phyloP scores from a whole-genome alignment of 2,888 invertebrate genomes.

The Tigriopus californicus region DNA sequence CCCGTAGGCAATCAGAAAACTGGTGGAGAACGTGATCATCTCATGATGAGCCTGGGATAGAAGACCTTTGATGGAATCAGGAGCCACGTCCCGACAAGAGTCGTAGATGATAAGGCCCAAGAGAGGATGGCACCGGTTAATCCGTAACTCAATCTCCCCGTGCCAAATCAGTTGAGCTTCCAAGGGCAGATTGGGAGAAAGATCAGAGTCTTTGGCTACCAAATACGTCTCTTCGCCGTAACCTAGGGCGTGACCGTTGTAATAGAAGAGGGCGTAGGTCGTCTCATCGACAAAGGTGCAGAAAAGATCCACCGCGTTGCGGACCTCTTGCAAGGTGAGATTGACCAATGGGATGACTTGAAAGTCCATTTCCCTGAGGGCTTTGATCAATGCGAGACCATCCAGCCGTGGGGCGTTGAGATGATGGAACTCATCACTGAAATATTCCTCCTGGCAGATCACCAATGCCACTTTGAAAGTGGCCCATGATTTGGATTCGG shows the following conservation, averaged over 20 bases:
- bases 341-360: slow-evolving; percentile 8
- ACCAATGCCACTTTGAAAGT: slow-evolving; percentile 13
- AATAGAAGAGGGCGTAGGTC: slow-evolving; percentile 13
- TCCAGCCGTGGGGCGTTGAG: slow-evolving; percentile 6
- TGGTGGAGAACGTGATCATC: not conserved
- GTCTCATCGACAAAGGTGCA: slow-evolving; percentile 11
- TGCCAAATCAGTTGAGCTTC: slow-evolving; percentile 2
- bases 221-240: slow-evolving; percentile 7
- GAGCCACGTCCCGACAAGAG: slow-evolving; percentile 9
- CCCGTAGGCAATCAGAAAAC: slow-evolving; percentile 10
- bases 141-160: not conserved
- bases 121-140: not conserved
- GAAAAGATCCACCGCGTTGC: slow-evolving; percentile 10
- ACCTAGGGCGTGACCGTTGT: slow-evolving; percentile 14
- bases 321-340: slow-evolving; percentile 1
- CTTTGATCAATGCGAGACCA: slow-evolving; percentile 5
- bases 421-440: not conserved
- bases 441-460: slow-evolving; percentile 13
- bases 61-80: not conserved
- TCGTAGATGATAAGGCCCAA: slow-evolving; percentile 9
- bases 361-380: slow-evolving; percentile 6
- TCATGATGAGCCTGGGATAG: not conserved
- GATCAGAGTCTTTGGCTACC: not conserved
- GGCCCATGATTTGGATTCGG: not conserved
- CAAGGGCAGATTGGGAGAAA: not conserved